A percentile compares a stretch with the other conserved stretches of the same genome.
phyloP scores from a whole-genome alignment of 2,113 vertebrate species.

The Ictalurus punctatus region DNA sequence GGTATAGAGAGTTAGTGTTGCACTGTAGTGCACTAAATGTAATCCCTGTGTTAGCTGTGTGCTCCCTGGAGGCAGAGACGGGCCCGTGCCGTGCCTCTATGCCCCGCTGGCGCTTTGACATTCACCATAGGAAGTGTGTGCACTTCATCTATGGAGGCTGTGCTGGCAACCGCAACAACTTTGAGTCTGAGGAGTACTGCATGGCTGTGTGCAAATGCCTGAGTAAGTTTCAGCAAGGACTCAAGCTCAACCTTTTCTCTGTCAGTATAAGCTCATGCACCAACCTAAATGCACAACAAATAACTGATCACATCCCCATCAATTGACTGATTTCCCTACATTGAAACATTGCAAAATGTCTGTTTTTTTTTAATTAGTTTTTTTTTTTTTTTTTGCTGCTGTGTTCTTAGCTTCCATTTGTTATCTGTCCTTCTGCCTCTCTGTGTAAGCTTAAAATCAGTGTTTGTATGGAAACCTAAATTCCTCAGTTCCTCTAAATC shows the following conservation, averaged over 20 bases:
- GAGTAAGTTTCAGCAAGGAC: conserved; percentile 81
- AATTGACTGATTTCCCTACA: neutral
- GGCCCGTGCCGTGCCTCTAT: conserved; percentile 94
- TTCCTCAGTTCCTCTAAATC: neutral
- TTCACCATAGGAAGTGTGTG: conserved; percentile 87
- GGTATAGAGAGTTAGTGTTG: conserved; percentile 42
- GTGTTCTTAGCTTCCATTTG: neutral
- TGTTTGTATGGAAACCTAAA: neutral
- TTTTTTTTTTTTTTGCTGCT: neutral
- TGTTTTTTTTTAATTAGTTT: neutral
- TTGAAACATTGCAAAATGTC: neutral
- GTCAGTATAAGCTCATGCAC: neutral
- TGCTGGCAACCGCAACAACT: conserved; percentile 99
- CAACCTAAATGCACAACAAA: neutral
- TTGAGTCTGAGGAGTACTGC: conserved; percentile 98
- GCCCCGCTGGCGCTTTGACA: conserved; percentile 95
- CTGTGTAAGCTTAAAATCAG: neutral
- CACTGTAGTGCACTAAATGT: conserved; percentile 64
- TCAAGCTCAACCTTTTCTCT: neutral
- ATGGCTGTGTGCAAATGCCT: conserved; percentile 93
- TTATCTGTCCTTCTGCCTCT: neutral
- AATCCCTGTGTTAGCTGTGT: conserved; percentile 80
- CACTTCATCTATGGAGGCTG: conserved; percentile 97
- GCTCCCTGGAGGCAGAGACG: conserved; percentile 91
- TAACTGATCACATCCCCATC: neutral